phyloP scores from a whole-genome alignment of 1,140 invertebrate genomes.

The Aphidius ervi region DNA sequence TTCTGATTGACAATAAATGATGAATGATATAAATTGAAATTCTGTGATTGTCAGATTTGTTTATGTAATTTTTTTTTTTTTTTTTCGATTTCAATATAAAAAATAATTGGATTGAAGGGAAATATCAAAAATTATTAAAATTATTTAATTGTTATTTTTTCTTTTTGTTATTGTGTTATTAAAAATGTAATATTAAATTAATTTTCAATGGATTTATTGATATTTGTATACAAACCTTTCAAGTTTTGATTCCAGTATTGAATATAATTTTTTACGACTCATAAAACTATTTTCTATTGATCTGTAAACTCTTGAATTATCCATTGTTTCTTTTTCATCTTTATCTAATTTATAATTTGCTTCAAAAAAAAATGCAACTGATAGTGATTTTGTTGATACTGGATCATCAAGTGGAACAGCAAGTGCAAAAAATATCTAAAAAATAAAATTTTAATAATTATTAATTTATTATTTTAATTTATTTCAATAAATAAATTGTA shows the following conservation, averaged over 20 bases:
- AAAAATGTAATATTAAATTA: neutral
- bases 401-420: slow-evolving; percentile 43
- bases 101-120: neutral
- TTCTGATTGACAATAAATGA: neutral
- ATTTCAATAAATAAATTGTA: neutral
- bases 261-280: slow-evolving; percentile 34
- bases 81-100: neutral
- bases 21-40: neutral
- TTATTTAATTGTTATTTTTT: neutral
- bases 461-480: slow-evolving; percentile 6
- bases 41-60: neutral
- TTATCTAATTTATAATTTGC: slow-evolving; percentile 42
- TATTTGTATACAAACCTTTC: slow-evolving; percentile 36
- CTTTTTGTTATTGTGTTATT: neutral
- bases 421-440: slow-evolving; percentile 40
- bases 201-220: neutral
- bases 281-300: slow-evolving; percentile 17
- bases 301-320: slow-evolving; percentile 4
- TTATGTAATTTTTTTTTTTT: neutral
- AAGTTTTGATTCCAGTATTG: slow-evolving; percentile 41
- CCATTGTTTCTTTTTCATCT: slow-evolving; percentile 13
- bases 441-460: slow-evolving; percentile 4
- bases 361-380: slow-evolving; percentile 44
- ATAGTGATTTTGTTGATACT: slow-evolving; percentile 37
- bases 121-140: neutral